Conservation (phyloP, 2,113 vertebrate genomes). For the Psephotus haematonotus region DNA sequence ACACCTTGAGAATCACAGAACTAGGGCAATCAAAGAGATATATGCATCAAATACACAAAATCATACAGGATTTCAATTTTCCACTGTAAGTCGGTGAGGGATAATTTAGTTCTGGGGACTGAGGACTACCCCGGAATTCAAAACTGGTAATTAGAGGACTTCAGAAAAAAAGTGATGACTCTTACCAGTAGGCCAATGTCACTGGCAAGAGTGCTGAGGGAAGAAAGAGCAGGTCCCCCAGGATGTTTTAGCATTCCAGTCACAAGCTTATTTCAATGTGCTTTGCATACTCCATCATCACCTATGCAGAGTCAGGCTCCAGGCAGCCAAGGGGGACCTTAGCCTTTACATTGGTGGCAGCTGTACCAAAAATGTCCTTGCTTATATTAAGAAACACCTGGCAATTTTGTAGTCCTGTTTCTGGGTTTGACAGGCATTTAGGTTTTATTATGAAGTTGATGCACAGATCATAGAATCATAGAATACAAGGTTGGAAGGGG, state of each 20-base stretch:
- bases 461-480: neutral
- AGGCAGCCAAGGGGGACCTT: neutral
- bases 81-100: neutral
- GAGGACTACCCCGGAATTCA: neutral
- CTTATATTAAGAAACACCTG: neutral
- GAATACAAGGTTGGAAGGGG: neutral
- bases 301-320: neutral
- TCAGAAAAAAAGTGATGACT: neutral
- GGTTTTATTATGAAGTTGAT: neutral
- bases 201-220: neutral
- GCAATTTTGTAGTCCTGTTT: neutral
- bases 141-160: neutral
- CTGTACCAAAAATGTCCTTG: neutral
- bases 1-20: neutral
- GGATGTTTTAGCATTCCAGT: neutral
- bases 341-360: neutral
- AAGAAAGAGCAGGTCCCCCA: neutral
- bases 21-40: neutral
- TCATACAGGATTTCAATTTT: neutral
- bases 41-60: neutral
- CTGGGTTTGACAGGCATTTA: neutral
- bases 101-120: neutral
- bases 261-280: conserved; percentile 5
- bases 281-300: neutral
- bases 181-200: neutral